Evolutionary conservation across 2,888 invertebrate species (phyloP), one percentile per base, ranked within the genome.

Genomic region (Psococerastis gibbosa): DNA sequence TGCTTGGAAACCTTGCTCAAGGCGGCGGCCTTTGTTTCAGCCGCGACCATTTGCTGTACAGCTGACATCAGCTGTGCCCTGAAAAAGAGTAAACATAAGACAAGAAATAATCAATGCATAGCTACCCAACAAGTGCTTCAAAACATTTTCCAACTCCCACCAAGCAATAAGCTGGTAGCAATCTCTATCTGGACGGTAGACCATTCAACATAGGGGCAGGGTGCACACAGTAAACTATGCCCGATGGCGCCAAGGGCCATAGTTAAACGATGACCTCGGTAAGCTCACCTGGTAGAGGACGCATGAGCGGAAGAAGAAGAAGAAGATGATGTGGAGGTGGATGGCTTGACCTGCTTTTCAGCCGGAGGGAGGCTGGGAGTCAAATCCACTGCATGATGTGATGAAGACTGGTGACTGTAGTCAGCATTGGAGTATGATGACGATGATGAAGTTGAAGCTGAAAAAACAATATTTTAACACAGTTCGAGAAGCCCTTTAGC

Each of bases 61-160:
- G 38, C 38, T 5, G 38, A 38, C 5, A 38, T n/a, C 20, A 38
- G 22, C 38, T 38, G 38, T 17, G 38, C 38, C 38, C 38, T 38
- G 38, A 13, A 16, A 9, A 34, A 34, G 18, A 34, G 9, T 27
- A 27, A 27, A 27, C 27, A 27, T 27, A 11, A 27, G n/a, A n/a
- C n/a, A n/a, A n/a, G n/a, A n/a, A n/a, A n/a, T n/a, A n/a, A n/a
- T n/a, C n/a, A n/a, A n/a, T n/a, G n/a, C n/a, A n/a, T n/a, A n/a
- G n/a, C n/a, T n/a, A n/a, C n/a, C n/a, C n/a, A n/a, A n/a, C n/a
- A n/a, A n/a, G n/a, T n/a, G n/a, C n/a, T n/a, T n/a, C n/a, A n/a
- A n/a, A n/a, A n/a, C n/a, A n/a, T n/a, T n/a, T n/a, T n/a, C n/a
- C n/a, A n/a, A n/a, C n/a, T n/a, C n/a, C n/a, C n/a, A n/a, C n/a